phyloP scores from a whole-genome alignment of 2,113 vertebrate species.

The Zosterops borbonicus region DNA sequence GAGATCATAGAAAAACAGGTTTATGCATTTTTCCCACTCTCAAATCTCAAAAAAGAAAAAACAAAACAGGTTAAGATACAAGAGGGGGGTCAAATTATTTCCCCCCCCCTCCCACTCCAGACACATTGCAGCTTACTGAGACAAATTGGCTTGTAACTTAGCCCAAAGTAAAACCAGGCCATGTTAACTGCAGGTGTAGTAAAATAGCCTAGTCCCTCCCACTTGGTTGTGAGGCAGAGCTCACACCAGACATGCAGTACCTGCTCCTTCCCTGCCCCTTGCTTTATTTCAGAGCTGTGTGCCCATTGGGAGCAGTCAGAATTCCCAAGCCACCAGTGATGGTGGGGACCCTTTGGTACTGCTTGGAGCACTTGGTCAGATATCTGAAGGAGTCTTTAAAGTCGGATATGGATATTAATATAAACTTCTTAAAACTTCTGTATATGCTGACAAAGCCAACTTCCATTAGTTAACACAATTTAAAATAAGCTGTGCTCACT shows the following conservation, averaged over 20 bases:
- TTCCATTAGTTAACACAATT: background rate
- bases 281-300: background rate
- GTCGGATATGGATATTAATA: background rate
- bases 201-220: background rate
- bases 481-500: background rate
- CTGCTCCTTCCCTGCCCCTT: background rate
- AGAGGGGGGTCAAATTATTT: background rate
- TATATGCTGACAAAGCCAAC: background rate
- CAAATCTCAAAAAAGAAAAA: background rate
- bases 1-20: background rate
- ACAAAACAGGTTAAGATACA: background rate
- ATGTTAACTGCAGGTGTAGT: background rate
- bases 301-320: background rate
- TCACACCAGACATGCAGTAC: fast-evolving
- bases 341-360: background rate
- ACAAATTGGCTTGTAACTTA: background rate
- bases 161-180: background rate
- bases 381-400: background rate
- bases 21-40: fast-evolving
- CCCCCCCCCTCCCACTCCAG: too few species aligned
- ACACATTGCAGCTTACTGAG: background rate
- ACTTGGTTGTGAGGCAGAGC: background rate
- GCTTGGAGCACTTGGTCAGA: background rate
- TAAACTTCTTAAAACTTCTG: background rate
- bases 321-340: background rate